Conservation (phyloP, 2,113 vertebrate genomes). For the Butorides virescens region DNA sequence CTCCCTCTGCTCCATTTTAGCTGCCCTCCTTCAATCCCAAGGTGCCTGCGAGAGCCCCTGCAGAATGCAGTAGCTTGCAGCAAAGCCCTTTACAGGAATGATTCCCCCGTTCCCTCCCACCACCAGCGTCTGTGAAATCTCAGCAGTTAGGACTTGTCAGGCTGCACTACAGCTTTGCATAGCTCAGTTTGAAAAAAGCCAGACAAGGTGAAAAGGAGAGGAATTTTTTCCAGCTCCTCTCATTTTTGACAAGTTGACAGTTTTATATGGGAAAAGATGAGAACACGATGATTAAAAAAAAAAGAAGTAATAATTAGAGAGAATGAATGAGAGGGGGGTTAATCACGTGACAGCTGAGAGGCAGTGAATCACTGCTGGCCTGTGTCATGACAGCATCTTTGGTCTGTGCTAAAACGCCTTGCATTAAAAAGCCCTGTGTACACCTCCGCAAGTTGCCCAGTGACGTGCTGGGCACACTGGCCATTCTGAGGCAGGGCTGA, state of each 20-base stretch:
- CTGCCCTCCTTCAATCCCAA: background rate
- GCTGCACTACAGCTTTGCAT: background rate
- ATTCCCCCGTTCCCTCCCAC: background rate
- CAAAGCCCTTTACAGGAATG: background rate
- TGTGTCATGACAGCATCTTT: constrained; percentile 18
- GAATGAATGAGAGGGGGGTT: background rate
- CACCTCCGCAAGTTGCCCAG: background rate
- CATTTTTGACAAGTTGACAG: constrained; percentile 26
- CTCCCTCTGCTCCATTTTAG: background rate
- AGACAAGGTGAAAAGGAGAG: constrained; percentile 9
- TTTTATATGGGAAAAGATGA: constrained; percentile 17
- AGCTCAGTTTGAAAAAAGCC: constrained; percentile 39
- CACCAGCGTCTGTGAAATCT: constrained; percentile 35
- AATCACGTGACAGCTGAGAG: background rate
- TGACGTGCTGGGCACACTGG: background rate
- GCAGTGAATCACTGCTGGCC: constrained; percentile 3
- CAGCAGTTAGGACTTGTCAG: constrained; percentile 35
- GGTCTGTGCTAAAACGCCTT: background rate
- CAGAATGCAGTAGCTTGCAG: background rate
- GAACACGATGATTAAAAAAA: background rate
- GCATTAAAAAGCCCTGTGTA: background rate
- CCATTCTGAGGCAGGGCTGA: background rate
- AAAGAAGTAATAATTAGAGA: background rate
- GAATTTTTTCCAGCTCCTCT: constrained; percentile 15
- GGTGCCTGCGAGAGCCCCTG: background rate